These are phyloP conservation scores for Xanthia togata DNA, from an alignment of 2,888 invertebrate species.

Conservation along the genomic window DNA sequence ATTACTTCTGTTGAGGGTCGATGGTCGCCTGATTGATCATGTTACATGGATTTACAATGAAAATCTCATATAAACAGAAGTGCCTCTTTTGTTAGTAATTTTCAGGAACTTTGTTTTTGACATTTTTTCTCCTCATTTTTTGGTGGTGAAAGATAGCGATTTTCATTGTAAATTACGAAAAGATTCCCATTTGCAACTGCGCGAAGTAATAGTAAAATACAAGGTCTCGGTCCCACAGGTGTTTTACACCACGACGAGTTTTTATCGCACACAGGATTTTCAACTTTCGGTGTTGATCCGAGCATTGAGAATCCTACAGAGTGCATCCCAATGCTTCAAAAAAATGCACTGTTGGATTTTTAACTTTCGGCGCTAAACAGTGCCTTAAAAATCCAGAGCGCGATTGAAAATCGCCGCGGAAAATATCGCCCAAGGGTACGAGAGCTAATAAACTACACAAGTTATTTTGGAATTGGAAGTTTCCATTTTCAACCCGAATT, in stretches of 20 bases:
- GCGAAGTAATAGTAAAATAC: conserved; percentile 2
- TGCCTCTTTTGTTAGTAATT: conserved; percentile 38
- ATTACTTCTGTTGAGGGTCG: conserved; percentile 72
- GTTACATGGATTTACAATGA: conserved; percentile 13
- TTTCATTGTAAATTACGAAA: conserved; percentile 22
- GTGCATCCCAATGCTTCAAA: too few species aligned
- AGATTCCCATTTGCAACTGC: neutral
- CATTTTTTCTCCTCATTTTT: neutral
- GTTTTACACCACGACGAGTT: neutral
- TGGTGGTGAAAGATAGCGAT: conserved; percentile 11
- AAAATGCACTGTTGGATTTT: too few species aligned
- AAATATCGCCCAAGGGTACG: too few species aligned
- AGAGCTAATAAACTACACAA: neutral
- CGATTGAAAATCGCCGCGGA: neutral
- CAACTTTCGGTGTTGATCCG: too few species aligned
- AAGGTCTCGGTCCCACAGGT: neutral
- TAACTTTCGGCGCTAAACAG: too few species aligned
- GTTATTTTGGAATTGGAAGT: conserved; percentile 7
- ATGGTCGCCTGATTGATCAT: conserved; percentile 39
- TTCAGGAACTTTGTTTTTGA: neutral
- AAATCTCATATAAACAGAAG: conserved; percentile 35
- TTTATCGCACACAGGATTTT: too few species aligned
- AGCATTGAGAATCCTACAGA: too few species aligned
- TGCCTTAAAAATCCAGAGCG: too few species aligned
- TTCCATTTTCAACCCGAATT: neutral